Evolutionary conservation across 2,888 invertebrate species (phyloP).

Genomic region (Tricholauxania praeusta): DNA sequence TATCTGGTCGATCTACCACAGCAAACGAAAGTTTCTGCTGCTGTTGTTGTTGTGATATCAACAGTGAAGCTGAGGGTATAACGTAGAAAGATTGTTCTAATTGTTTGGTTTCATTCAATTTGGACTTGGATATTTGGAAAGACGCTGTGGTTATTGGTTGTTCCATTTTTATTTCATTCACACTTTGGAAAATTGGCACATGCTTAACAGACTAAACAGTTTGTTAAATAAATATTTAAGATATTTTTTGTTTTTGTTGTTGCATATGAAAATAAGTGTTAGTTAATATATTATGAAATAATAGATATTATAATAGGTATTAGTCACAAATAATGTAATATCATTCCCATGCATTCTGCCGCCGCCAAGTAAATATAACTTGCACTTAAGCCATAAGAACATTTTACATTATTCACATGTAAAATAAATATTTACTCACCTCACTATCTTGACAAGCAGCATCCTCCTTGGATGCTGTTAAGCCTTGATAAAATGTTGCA

Average conservation of each 20-base stretch:
- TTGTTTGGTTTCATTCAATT: neutral
- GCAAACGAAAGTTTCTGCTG: conserved; percentile 23
- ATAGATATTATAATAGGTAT: conserved; percentile 38
- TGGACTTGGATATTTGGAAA: too few relatives aligned
- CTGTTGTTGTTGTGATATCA: conserved; percentile 19
- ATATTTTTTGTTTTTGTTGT: too few relatives aligned
- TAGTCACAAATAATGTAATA: conserved; percentile 53
- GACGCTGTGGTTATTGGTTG: too few relatives aligned
- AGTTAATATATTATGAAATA: too few relatives aligned
- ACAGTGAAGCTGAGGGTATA: conserved; percentile 52
- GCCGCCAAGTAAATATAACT: neutral
- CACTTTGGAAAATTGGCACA: too few relatives aligned
- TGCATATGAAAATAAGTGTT: too few relatives aligned
- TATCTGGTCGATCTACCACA: conserved; percentile 31
- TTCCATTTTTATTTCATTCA: too few relatives aligned
- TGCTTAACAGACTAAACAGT: too few relatives aligned
- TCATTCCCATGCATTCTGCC: conserved; percentile 31
- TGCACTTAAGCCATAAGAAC: neutral
- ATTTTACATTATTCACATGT: neutral
- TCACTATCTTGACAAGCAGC: conserved; percentile 64
- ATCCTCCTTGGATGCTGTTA: conserved; percentile 58
- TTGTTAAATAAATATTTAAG: too few relatives aligned
- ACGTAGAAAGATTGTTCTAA: conserved; percentile 52
- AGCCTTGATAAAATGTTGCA: conserved; percentile 63
- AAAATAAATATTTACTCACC: conserved; percentile 52